Conservation (phyloP, 1,140 invertebrate genomes). For the Melitaea cinxia region DNA sequence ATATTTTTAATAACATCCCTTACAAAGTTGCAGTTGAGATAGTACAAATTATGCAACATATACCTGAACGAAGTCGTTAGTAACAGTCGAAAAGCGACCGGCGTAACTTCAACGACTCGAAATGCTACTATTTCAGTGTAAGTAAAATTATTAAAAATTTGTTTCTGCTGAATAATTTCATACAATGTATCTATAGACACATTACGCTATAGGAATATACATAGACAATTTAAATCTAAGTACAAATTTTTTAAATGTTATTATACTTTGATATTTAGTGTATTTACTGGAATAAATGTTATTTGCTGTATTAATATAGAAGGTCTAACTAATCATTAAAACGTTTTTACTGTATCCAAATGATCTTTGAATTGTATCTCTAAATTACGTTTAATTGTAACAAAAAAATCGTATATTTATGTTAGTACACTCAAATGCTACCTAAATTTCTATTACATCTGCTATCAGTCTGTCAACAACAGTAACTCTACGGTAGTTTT, state of each 20-base stretch:
- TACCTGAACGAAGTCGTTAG: neutral
- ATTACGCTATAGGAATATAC: neutral
- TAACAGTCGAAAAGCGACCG: conserved; percentile 1
- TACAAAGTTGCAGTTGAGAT: neutral
- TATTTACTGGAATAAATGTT: neutral
- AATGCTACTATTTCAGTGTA: neutral
- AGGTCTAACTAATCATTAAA: neutral
- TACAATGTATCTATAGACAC: neutral
- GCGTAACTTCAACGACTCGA: conserved; percentile 9
- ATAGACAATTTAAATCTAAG: conserved; percentile 6
- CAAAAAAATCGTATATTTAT: conserved; percentile 11
- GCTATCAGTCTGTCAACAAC: conserved; percentile 67
- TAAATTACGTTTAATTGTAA: neutral
- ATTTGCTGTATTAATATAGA: neutral
- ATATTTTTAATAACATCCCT: neutral
- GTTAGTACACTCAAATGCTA: conserved; percentile 25
- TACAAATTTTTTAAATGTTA: conserved; percentile 6
- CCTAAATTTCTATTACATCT: conserved; percentile 39
- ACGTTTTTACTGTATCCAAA: neutral
- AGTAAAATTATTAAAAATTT: neutral
- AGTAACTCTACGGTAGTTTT: conserved; percentile 42
- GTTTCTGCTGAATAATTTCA: neutral
- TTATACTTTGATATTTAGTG: neutral
- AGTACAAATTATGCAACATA: neutral
- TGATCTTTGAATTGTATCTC: neutral